Evolutionary conservation across 2,797 vertebrate genomes (phyloP).

Genomic region (Malurus leucopterus): DNA sequence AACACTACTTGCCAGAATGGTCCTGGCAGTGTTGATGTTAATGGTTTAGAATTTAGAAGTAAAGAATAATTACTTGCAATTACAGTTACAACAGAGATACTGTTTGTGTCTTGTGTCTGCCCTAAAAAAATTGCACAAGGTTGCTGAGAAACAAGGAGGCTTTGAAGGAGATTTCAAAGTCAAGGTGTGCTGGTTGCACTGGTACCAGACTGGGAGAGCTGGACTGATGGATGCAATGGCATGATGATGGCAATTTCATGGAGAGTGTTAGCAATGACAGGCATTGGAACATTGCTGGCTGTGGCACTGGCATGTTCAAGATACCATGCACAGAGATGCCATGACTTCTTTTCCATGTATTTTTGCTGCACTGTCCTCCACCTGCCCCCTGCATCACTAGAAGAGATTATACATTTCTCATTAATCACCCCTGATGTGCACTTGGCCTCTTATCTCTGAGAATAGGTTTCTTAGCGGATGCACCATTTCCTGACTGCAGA

Average conservation of each 20-base stretch:
- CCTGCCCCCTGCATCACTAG: not conserved
- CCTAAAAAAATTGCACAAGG: not conserved
- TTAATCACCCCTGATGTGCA: conserved; percentile 38
- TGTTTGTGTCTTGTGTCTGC: not conserved
- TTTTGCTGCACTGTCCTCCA: conserved; percentile 18
- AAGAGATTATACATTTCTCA: not conserved
- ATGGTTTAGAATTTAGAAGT: not conserved
- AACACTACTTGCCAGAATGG: not conserved
- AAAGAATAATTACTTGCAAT: not conserved
- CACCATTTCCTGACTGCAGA: not conserved
- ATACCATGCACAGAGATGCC: not conserved
- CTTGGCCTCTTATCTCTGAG: conserved; percentile 37
- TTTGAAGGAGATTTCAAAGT: not conserved
- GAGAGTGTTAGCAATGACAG: not conserved
- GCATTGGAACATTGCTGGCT: not conserved
- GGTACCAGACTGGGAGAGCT: not conserved
- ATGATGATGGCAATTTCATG: not conserved
- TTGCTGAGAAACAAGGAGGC: not conserved
- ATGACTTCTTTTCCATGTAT: not conserved
- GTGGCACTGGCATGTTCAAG: not conserved
- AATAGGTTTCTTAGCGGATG: conserved; percentile 24
- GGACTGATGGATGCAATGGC: not conserved
- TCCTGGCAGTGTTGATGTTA: not conserved
- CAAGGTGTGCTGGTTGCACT: not conserved
- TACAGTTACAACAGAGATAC: not conserved